Evolutionary conservation across 2,113 vertebrate genomes (phyloP).

Genomic region (Pseudolaguvia tuberculata): DNA sequence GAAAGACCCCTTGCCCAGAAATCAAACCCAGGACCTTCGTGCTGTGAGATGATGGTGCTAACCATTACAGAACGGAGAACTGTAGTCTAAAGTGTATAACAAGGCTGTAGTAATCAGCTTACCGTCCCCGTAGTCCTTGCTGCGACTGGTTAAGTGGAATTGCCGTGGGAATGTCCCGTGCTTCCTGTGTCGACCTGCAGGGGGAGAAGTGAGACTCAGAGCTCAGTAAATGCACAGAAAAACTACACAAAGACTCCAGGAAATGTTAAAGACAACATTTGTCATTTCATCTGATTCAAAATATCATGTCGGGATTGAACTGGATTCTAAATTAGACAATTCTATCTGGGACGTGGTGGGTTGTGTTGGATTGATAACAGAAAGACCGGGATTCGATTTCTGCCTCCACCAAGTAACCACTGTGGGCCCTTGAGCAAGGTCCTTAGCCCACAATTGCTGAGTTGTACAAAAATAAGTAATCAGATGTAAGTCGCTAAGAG

Average conservation of each 20-base stretch:
- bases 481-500: no score
- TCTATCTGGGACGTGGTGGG: no score
- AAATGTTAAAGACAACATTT: not conserved
- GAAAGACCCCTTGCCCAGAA: no score
- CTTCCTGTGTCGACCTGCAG: conserved; percentile 77
- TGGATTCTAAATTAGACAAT: not conserved
- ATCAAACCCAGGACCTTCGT: no score
- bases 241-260: not conserved
- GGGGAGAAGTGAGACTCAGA: conserved; percentile 47
- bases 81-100: not conserved
- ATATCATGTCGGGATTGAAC: not conserved
- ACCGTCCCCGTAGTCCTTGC: conserved; percentile 87
- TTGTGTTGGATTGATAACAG: no score
- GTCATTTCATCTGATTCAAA: not conserved
- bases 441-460: no score
- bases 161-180: conserved; percentile 87
- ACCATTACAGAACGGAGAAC: no score
- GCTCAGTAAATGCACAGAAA: conserved; percentile 15
- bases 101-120: conserved; percentile 51
- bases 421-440: no score
- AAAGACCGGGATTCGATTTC: no score
- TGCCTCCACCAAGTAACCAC: no score
- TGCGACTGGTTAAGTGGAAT: conserved; percentile 80
- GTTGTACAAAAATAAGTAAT: no score
- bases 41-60: no score